phyloP scores from a whole-genome alignment of 2,888 invertebrate genomes.

The Trissolcus brochymenae region DNA sequence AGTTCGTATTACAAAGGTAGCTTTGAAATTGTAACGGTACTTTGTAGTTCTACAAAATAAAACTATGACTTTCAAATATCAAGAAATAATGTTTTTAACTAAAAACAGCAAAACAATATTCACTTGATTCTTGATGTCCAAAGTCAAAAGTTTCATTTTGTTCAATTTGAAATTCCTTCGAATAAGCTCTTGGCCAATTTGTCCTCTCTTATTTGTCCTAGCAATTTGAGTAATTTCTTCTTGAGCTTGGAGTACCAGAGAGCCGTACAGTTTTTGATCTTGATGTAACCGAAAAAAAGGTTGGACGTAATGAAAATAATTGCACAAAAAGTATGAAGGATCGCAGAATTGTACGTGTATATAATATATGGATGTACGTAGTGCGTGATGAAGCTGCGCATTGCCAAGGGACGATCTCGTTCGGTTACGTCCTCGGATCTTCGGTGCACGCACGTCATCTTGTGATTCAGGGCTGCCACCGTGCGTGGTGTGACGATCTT shows the following conservation, averaged over 20 bases:
- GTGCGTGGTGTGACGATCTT: constrained; percentile 37
- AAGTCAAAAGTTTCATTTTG: no score
- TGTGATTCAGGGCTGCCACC: constrained; percentile 54
- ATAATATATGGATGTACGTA: constrained; percentile 40
- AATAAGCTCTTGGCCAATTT: not conserved
- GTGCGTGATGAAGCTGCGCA: constrained; percentile 49
- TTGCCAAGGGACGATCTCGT: constrained; percentile 53
- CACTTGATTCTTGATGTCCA: no score
- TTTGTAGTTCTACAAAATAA: not conserved
- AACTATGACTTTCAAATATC: no score
- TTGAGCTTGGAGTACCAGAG: constrained; percentile 13
- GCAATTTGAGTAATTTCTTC: constrained; percentile 17
- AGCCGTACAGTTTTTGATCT: constrained; percentile 31
- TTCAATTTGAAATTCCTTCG: no score
- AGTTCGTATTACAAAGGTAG: no score
- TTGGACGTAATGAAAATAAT: constrained; percentile 40
- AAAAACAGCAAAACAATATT: no score
- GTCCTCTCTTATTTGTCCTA: constrained; percentile 4
- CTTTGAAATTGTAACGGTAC: not conserved
- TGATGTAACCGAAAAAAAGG: constrained; percentile 13
- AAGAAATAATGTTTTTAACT: no score
- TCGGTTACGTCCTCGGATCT: constrained; percentile 38
- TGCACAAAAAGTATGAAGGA: constrained; percentile 36
- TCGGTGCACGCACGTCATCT: constrained; percentile 57
- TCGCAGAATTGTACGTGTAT: not conserved